These are phyloP conservation scores for Karalla daura DNA, from an alignment of 2,797 vertebrate genomes.

Conservation along the genomic window DNA sequence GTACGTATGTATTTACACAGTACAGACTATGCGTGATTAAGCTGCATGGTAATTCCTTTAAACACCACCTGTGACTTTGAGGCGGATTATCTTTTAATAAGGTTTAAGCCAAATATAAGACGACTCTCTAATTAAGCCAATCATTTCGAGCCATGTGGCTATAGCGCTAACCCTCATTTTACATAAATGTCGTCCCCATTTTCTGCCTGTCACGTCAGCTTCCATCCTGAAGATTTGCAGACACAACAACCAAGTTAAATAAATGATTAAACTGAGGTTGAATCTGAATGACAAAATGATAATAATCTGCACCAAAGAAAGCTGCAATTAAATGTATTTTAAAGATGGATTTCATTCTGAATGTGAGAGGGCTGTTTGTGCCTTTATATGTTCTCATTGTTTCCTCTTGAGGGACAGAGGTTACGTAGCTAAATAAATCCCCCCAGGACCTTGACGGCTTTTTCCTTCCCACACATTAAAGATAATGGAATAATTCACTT, in stretches of 20 bases:
- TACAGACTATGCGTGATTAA: neutral
- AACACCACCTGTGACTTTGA: slow-evolving; percentile 64
- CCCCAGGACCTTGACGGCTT: slow-evolving; percentile 50
- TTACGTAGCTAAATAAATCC: slow-evolving; percentile 63
- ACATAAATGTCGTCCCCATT: slow-evolving; percentile 62
- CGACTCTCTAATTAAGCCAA: slow-evolving; percentile 63
- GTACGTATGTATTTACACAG: slow-evolving; percentile 1
- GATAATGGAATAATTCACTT: slow-evolving; percentile 81
- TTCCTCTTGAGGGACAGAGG: slow-evolving; percentile 48
- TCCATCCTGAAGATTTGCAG: slow-evolving; percentile 15
- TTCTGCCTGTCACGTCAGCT: slow-evolving; percentile 39
- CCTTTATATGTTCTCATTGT: slow-evolving; percentile 26
- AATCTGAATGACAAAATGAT: too few species aligned
- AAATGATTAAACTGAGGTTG: too few species aligned
- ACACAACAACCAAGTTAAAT: too few species aligned
- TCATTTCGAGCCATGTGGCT: slow-evolving; percentile 58
- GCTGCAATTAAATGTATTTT: neutral
- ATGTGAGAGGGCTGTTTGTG: slow-evolving; percentile 4
- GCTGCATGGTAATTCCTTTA: slow-evolving; percentile 52
- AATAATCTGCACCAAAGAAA: neutral
- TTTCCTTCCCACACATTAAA: slow-evolving; percentile 67
- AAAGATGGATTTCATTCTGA: neutral
- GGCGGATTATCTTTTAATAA: slow-evolving; percentile 70
- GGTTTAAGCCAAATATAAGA: slow-evolving; percentile 66
- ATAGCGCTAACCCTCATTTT: slow-evolving; percentile 38